Evolutionary conservation across 2,797 vertebrate species (phyloP).

Genomic region (Rhinophrynus dorsalis): DNA sequence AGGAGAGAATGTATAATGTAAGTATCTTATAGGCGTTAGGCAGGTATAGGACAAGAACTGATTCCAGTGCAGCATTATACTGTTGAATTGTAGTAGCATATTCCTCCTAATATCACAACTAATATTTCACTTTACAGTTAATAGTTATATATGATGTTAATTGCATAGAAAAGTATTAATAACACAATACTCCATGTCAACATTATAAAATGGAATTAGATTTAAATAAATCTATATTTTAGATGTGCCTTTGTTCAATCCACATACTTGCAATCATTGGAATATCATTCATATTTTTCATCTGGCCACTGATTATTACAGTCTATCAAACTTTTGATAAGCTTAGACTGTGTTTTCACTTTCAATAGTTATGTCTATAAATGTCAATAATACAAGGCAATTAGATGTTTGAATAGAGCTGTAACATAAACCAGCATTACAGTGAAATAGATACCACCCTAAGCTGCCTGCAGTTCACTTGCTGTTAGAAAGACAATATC

Average conservation of each 20-base stretch:
- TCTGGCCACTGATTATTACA: conserved; percentile 71
- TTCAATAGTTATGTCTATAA: conserved; percentile 78
- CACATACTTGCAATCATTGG: too few relatives aligned
- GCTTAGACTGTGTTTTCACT: conserved; percentile 79
- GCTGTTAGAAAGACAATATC: conserved; percentile 82
- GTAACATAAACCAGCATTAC: conserved; percentile 82
- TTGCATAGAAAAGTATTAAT: not conserved
- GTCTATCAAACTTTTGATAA: conserved; percentile 73
- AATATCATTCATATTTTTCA: conserved; percentile 72
- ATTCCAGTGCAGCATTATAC: too few relatives aligned
- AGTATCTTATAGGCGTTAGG: too few relatives aligned
- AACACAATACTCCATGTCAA: not conserved
- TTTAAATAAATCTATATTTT: too few relatives aligned
- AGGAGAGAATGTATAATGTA: too few relatives aligned
- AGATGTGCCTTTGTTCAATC: too few relatives aligned
- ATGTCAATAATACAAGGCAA: conserved; percentile 77
- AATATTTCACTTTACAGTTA: too few relatives aligned
- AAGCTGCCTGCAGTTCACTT: conserved; percentile 79
- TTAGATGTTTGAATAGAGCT: conserved; percentile 80
- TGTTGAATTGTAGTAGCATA: too few relatives aligned
- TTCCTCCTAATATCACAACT: too few relatives aligned
- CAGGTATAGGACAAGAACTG: too few relatives aligned
- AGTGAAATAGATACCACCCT: conserved; percentile 78
- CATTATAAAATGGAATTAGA: not conserved
- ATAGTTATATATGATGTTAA: too few relatives aligned